phyloP scores from a whole-genome alignment of 2,888 invertebrate genomes.

The Tenodera sinensis region DNA sequence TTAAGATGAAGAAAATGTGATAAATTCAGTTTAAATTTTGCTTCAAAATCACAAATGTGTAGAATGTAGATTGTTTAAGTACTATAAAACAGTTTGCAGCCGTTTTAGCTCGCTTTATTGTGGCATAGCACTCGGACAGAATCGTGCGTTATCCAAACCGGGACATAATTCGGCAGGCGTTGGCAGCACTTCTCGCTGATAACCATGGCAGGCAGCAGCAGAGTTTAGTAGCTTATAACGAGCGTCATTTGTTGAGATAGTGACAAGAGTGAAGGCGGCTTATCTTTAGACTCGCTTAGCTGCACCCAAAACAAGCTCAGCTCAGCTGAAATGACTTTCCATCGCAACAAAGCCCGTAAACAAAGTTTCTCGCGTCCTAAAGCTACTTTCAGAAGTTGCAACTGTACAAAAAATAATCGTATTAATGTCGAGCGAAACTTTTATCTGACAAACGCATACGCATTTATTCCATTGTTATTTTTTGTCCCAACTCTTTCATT shows the following conservation, averaged over 20 bases:
- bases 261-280: background rate
- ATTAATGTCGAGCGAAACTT: background rate
- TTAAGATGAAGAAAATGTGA: no score
- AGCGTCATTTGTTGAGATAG: background rate
- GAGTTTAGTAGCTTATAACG: background rate
- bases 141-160: background rate
- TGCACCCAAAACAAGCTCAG: background rate
- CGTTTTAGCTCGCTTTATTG: background rate
- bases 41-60: no score
- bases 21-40: no score
- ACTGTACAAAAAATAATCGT: background rate
- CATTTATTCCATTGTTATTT: background rate
- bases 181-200: background rate
- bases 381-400: background rate
- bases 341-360: background rate
- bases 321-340: background rate
- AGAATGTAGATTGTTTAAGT: no score
- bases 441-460: background rate
- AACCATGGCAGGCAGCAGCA: background rate
- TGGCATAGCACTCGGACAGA: background rate
- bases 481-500: background rate
- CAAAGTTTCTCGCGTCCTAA: background rate
- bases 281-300: background rate
- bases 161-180: background rate
- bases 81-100: no score